Conservation (phyloP, 2,888 invertebrate genomes). For the Microctonus brassicae region DNA sequence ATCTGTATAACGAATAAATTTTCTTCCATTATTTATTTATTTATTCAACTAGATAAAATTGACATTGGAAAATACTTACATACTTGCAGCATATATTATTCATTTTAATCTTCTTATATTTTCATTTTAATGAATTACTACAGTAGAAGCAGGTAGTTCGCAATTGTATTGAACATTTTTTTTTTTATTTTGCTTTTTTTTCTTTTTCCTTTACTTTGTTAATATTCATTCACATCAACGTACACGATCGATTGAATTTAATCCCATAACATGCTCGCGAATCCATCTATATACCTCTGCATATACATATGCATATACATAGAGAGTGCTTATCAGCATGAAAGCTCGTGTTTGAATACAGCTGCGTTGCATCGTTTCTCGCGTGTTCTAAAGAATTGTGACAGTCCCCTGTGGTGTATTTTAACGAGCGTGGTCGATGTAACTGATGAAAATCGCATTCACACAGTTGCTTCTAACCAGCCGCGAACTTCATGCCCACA, state of each 20-base stretch:
- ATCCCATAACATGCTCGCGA: neutral
- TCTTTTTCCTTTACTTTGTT: neutral
- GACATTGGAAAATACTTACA: neutral
- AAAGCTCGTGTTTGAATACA: conserved; percentile 29
- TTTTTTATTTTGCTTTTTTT: too few relatives aligned
- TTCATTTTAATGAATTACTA: neutral
- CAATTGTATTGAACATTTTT: neutral
- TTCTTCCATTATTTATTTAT: neutral
- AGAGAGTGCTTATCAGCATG: conserved; percentile 3
- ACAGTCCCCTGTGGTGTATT: conserved; percentile 17
- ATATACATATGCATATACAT: neutral
- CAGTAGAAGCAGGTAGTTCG: too few relatives aligned
- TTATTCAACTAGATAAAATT: neutral
- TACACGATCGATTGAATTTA: neutral
- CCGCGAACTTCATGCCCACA: conserved; percentile 16
- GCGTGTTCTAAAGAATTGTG: conserved; percentile 8
- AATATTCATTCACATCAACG: conserved; percentile 7
- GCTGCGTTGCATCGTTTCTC: conserved; percentile 20
- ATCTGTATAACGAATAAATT: too few relatives aligned
- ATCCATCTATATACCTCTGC: neutral
- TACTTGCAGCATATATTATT: neutral
- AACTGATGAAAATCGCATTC: conserved; percentile 40
- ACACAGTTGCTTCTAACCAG: conserved; percentile 35
- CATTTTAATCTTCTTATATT: neutral
- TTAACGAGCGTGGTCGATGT: conserved; percentile 11